phyloP scores from a whole-genome alignment of 2,888 invertebrate genomes.

The Petrolisthes cinctipes region DNA sequence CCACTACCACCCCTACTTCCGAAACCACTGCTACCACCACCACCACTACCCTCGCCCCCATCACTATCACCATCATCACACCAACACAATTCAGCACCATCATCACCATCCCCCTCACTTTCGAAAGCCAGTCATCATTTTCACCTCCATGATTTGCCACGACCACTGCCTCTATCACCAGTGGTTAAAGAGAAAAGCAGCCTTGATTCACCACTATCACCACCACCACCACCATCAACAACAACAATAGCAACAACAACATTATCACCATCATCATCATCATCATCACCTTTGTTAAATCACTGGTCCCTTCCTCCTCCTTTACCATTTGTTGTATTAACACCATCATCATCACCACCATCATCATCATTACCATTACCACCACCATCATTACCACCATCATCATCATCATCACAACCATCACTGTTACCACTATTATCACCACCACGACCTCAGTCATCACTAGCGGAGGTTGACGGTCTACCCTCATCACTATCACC shows the following conservation, averaged over 20 bases:
- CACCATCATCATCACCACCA: not conserved
- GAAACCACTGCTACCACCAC: not conserved
- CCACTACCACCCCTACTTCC: not conserved
- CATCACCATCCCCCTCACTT: not conserved
- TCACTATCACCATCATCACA: not conserved
- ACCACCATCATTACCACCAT: not conserved
- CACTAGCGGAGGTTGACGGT: not conserved
- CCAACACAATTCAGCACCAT: not conserved
- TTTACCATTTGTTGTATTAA: not conserved
- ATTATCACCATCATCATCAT: not conserved
- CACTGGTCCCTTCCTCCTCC: not conserved
- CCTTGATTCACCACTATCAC: not conserved
- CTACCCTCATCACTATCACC: not conserved
- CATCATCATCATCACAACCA: not conserved
- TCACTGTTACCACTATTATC: not conserved
- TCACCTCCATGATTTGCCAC: too few relatives aligned
- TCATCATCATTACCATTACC: not conserved
- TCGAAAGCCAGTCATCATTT: too few relatives aligned
- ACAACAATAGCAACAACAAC: not conserved
- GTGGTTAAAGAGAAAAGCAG: too few relatives aligned
- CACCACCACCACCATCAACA: not conserved
- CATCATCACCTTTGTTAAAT: not conserved
- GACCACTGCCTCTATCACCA: too few relatives aligned
- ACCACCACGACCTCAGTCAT: not conserved
- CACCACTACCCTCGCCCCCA: not conserved